These are phyloP conservation scores for Rhinoderma darwinii DNA, from an alignment of 2,113 vertebrate species.

Conservation along the genomic window DNA sequence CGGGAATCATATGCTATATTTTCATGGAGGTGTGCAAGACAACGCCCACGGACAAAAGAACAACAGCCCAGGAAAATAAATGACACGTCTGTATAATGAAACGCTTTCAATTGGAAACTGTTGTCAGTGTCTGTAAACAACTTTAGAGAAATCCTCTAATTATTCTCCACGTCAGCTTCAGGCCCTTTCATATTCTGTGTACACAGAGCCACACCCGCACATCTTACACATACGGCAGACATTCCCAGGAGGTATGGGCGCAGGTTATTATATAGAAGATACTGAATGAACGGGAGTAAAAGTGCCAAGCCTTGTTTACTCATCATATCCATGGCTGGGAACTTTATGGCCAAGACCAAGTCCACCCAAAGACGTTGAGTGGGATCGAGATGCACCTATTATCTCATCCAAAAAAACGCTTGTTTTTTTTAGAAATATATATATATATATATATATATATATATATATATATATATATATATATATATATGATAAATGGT, in stretches of 20 bases:
- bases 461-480: too few species aligned
- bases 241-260: slow-evolving; percentile 28
- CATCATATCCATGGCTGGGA: background rate
- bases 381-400: too few species aligned
- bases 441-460: too few species aligned
- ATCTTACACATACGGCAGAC: slow-evolving; percentile 35
- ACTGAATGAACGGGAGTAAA: background rate
- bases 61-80: slow-evolving; percentile 41
- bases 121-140: slow-evolving; percentile 56
- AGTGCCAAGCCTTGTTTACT: background rate
- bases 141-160: slow-evolving; percentile 52
- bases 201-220: slow-evolving; percentile 47
- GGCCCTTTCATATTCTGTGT: slow-evolving; percentile 42
- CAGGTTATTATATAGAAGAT: background rate
- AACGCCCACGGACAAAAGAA: slow-evolving; percentile 49
- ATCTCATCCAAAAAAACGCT: too few species aligned
- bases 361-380: background rate
- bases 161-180: slow-evolving; percentile 37
- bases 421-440: too few species aligned
- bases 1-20: slow-evolving; percentile 10
- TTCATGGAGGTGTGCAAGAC: slow-evolving; percentile 51
- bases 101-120: slow-evolving; percentile 44
- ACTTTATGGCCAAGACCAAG: background rate
- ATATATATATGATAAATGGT: too few species aligned
- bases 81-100: slow-evolving; percentile 50